These are phyloP conservation scores for Apus apus DNA, from an alignment of 2,113 vertebrate species.

Conservation along the genomic window DNA sequence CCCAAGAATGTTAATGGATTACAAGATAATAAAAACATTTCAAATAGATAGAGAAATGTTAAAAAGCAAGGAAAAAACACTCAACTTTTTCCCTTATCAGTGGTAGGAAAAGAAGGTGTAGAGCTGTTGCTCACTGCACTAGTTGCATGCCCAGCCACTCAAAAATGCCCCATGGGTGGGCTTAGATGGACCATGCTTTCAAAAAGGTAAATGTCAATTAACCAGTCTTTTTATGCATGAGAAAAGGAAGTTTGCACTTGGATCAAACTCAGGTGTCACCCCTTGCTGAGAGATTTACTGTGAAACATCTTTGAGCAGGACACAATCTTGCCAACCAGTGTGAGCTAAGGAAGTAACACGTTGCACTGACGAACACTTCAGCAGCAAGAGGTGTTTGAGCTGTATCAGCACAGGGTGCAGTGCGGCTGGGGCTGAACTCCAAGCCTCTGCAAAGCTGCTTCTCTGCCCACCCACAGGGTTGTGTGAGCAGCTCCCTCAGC, in stretches of 20 bases:
- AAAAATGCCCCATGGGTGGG: not conserved
- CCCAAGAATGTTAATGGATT: not conserved
- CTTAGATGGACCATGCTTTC: not conserved
- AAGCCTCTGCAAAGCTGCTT: not conserved
- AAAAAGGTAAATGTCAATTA: not conserved
- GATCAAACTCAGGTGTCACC: not conserved
- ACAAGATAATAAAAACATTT: not conserved
- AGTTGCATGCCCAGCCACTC: not conserved
- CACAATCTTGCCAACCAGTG: not conserved
- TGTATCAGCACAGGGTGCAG: not conserved
- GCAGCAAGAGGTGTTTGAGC: not conserved
- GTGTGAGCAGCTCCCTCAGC: not conserved
- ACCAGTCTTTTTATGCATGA: not conserved
- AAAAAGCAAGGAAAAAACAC: not conserved
- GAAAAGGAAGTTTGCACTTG: not conserved
- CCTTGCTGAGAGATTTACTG: not conserved
- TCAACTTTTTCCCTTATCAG: not conserved
- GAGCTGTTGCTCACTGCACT: not conserved
- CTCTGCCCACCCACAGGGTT: rapidly evolving
- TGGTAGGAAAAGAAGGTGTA: not conserved
- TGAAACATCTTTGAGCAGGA: not conserved
- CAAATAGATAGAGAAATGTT: not conserved
- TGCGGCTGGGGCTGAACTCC: not conserved
- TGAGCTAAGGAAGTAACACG: not conserved
- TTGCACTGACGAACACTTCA: rapidly evolving